A percentile compares a stretch with the other conserved stretches of the same genome.
These are phyloP conservation scores for Manis javanica DNA, from an alignment of 2,797 vertebrate species.

Conservation along the genomic window DNA sequence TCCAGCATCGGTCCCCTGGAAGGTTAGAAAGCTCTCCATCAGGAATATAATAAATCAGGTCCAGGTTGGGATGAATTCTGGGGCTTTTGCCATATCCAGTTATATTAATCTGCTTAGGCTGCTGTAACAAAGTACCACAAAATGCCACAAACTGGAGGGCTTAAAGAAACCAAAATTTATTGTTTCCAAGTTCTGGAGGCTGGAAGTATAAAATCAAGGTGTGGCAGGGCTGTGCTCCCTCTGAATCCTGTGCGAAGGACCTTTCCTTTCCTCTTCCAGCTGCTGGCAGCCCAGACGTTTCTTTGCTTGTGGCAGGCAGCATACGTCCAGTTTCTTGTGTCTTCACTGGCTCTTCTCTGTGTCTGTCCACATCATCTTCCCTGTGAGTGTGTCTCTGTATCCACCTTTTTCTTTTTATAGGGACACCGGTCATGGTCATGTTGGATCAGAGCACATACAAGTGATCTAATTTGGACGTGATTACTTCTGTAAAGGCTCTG, in stretches of 20 bases:
- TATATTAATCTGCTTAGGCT: neutral
- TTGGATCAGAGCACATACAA: neutral
- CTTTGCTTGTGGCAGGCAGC: neutral
- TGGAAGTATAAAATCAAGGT: neutral
- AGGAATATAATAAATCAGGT: neutral
- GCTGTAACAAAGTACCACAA: neutral
- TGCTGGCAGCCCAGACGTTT: neutral
- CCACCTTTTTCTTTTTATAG: neutral
- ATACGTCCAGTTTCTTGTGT: neutral
- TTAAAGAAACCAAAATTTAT: neutral
- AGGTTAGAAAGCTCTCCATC: neutral
- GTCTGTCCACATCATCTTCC: neutral
- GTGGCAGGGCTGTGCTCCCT: neutral
- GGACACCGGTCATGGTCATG: neutral
- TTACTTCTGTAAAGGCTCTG: neutral
- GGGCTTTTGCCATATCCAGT: neutral
- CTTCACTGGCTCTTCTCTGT: rapidly evolving
- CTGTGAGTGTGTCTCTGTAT: neutral
- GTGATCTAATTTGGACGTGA: neutral
- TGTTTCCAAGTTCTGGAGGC: neutral
- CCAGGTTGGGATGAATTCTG: neutral
- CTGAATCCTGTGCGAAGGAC: neutral
- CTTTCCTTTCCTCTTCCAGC: neutral
- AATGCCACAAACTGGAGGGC: neutral
- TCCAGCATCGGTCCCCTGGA: neutral